Evolutionary conservation across 1,140 invertebrate species (phyloP), one percentile per base, ranked within the genome.

Genomic region (Temnothorax curvispinosus): DNA sequence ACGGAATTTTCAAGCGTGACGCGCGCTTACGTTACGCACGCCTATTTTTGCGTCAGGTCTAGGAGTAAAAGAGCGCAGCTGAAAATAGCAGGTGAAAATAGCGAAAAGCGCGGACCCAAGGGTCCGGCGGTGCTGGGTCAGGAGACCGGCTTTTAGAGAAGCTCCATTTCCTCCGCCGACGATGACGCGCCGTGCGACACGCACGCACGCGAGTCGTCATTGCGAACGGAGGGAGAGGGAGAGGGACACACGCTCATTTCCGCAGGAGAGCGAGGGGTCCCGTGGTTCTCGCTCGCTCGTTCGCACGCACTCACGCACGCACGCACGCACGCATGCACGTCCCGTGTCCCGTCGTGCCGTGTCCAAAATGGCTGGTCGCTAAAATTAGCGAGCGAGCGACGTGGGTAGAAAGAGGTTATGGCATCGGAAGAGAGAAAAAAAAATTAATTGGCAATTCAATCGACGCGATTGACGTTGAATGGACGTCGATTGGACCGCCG

Each of bases 301-400:
- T 65, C 35, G 62, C 62, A n/a, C 35, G 38, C 65, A 67, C n/a
- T 38, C 38, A 67, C 38, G 18, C 35, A 65, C 8, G 60, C 32
- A 64, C 4, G 41, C 15, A 50, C 27, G 71, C 41, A 21, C 15
- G 82, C 82, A 62, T 9, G 81, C 91, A 88, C 86, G 91, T 18
- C 15, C 15, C 47, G 47, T 50, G 15, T 85, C 88, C 87, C 82
- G 76, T 41, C 35, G 47, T 69, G n/a, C 7, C 67, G 27, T 78
- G 91, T 93, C 84, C 94, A 95, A 95, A 94, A 95, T 95, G 94
- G 94, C 94, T 93, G 87, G 50, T 90, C 81, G 92, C 92, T 93
- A 93, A 94, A 94, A 93, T 94, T 93, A 93, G 91, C 86, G 54
- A 86, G 64, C 67, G 71, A 62, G 58, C 27, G 18, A 74, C n/a